Percentiles rank a stretch among this genome's conserved stretches.
Conservation (phyloP, 2,797 vertebrate species). For the Galago senegalensis region DNA sequence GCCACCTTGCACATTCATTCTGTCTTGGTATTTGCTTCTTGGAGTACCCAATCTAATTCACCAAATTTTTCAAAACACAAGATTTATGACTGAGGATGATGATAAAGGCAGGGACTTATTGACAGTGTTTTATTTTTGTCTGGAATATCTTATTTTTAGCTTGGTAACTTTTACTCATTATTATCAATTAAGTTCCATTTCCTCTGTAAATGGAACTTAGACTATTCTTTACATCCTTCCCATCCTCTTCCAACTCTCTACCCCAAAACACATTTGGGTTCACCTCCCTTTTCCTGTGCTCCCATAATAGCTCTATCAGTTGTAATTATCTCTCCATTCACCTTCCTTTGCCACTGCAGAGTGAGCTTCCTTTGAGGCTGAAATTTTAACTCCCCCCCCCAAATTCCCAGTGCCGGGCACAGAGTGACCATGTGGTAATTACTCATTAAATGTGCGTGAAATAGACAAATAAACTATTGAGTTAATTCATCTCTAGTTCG, state of each 20-base stretch:
- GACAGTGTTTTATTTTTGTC: not conserved
- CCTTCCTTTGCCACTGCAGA: not conserved
- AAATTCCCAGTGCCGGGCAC: not conserved
- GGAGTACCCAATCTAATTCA: not conserved
- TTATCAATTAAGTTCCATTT: not conserved
- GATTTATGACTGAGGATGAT: not conserved
- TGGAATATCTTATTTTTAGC: not conserved
- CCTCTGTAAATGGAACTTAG: not conserved
- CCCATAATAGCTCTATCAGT: not conserved
- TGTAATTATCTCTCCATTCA: not conserved
- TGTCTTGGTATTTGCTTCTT: not conserved
- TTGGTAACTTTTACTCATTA: not conserved
- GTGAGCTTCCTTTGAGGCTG: not conserved
- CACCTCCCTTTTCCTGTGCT: not conserved
- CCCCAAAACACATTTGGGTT: not conserved
- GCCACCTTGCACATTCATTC: not conserved
- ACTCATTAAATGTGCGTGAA: not conserved
- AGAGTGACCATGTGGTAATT: not conserved
- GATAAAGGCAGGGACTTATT: not conserved
- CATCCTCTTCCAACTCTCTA: not conserved
- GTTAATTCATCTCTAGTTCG: not conserved
- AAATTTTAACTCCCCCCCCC: not conserved
- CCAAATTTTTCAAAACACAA: not conserved
- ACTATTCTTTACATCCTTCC: not conserved
- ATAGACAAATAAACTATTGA: not conserved